Evolutionary conservation across 1,140 invertebrate genomes (phyloP), one percentile per base, ranked within the genome.

Genomic region (Trichonephila clavipes): DNA sequence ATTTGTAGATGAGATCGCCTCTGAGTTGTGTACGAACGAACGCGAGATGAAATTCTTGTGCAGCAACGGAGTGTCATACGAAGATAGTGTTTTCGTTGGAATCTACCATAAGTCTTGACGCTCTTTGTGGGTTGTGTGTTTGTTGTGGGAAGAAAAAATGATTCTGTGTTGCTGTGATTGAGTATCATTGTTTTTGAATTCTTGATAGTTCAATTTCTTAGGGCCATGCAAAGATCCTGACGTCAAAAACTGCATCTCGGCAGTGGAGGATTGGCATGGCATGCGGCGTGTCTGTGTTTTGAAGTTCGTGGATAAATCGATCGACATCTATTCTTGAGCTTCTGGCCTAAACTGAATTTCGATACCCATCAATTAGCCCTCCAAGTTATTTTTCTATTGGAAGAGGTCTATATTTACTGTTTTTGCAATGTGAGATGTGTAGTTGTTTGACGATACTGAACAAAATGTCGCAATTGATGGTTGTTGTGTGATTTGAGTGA

Each of bases 211-310:
- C 34, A 89, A 19, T 66, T 77, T 87, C 51, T 51, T 72, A 34
- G 34, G 82, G 44, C 58, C 86, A 93, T 93, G 92, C 85, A 59
- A 93, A 93, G 72, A 51, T 93, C 92, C 92, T 93, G 92, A 93
- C 92, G 92, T 83, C 91, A 66, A 44, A 87, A 87, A 92, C 62
- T 77, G 82, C 81, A 83, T 81, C 40, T 90, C 88, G 81, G 90
- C 90, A 92, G 90, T 88, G 40, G 81, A 40, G 72, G 92, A 81
- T 93, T 85, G 90, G 90, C 90, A 93, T 93, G 92, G 92, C 92
- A 51, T 88, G 81, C 92, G 92, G 85, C 92, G 92, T 88, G 92
- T 88, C 90, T 92, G 86, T 88, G 92, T 93, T 93, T 93, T 93
- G 92, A 93, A 93, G 92, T 93, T 62, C 61, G 82, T 51, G 72